Evolutionary conservation across 2,888 invertebrate species (phyloP).

Genomic region (Leptinotarsa tumamoca): DNA sequence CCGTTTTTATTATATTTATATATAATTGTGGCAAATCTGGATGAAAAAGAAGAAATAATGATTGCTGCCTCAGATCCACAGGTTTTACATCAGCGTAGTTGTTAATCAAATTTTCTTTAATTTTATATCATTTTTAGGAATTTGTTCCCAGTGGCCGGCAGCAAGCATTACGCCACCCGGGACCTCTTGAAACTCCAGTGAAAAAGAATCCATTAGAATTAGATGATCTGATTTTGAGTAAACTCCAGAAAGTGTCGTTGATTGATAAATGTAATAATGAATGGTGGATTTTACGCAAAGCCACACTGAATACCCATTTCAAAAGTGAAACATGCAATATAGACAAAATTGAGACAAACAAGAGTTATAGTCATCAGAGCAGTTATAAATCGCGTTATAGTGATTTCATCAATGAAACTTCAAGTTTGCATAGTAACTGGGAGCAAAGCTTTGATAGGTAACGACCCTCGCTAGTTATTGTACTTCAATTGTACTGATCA

Average conservation of each 20-base stretch:
- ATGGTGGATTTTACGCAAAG: slow-evolving; percentile 72
- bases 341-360: slow-evolving; percentile 38
- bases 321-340: slow-evolving; percentile 30
- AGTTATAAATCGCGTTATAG: slow-evolving; percentile 47
- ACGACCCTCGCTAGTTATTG: too few relatives aligned
- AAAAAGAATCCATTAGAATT: slow-evolving; percentile 49
- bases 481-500: too few relatives aligned
- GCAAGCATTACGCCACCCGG: slow-evolving; percentile 82
- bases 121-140: slow-evolving; percentile 71
- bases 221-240: slow-evolving; percentile 74
- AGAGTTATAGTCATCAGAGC: slow-evolving; percentile 40
- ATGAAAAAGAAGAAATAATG: slow-evolving; percentile 86
- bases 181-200: slow-evolving; percentile 70
- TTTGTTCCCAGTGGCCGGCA: slow-evolving; percentile 90
- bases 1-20: slow-evolving; percentile 1
- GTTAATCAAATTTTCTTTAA: slow-evolving; percentile 8
- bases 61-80: slow-evolving; percentile 92
- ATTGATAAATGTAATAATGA: slow-evolving; percentile 71
- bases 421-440: slow-evolving; percentile 53
- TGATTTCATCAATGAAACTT: slow-evolving; percentile 56
- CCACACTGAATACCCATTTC: slow-evolving; percentile 65
- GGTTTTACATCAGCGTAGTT: slow-evolving; percentile 68
- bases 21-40: slow-evolving; percentile 76
- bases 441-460: slow-evolving; percentile 54
- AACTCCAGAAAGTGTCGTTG: slow-evolving; percentile 82